These are phyloP conservation scores for Aleiodes sp. DNA, from an alignment of 1,140 invertebrate genomes.

Conservation along the genomic window DNA sequence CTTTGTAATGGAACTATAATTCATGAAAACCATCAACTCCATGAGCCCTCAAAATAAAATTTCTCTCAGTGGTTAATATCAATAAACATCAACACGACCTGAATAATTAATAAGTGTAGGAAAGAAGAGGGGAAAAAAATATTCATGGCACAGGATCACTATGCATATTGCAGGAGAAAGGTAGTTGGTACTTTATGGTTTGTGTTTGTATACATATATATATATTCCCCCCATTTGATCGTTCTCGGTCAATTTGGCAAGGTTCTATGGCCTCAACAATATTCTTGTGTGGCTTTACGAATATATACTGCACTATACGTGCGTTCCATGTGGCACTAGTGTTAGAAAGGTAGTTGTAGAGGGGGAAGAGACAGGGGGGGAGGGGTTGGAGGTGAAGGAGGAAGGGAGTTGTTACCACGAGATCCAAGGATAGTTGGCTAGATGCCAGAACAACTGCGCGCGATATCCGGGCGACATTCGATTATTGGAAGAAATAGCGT, in stretches of 20 bases:
- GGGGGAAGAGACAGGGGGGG: no score
- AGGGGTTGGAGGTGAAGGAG: no score
- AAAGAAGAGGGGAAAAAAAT: not conserved
- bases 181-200: not conserved
- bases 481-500: slow-evolving; percentile 48
- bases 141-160: not conserved
- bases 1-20: no score
- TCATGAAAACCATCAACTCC: not conserved
- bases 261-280: slow-evolving; percentile 28
- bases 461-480: slow-evolving; percentile 43
- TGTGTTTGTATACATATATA: not conserved
- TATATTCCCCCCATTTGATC: not conserved
- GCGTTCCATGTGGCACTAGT: not conserved
- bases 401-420: slow-evolving; percentile 2
- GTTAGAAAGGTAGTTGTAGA: no score
- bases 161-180: not conserved
- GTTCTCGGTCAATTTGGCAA: slow-evolving; percentile 38
- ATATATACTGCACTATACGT: not conserved
- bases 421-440: slow-evolving; percentile 24
- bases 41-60: no score
- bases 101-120: not conserved
- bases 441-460: slow-evolving; percentile 40
- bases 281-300: slow-evolving; percentile 15
- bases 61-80: no score
- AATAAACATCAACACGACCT: not conserved